A percentile compares a stretch with the other conserved stretches of the same genome.
Evolutionary conservation across 53 echinoderm and acorn worm species (phyloP).

Genomic region (Paelopatides confundens): DNA sequence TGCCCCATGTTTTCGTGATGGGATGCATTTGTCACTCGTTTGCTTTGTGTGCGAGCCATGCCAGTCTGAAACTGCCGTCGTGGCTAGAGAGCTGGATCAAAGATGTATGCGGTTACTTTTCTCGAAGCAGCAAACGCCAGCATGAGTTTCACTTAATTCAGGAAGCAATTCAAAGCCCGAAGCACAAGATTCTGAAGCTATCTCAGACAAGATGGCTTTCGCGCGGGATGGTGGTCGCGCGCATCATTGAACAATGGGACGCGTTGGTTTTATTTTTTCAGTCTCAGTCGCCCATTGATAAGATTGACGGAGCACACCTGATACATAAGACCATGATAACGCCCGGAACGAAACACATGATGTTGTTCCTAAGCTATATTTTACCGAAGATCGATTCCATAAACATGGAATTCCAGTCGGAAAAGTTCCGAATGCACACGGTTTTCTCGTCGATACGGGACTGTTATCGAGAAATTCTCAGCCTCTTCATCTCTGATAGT

Average conservation of each 20-base stretch:
- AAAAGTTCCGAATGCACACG: neutral
- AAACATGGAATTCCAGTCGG: slow-evolving; percentile 5
- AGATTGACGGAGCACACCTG: neutral
- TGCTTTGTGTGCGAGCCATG: neutral
- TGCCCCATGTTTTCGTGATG: neutral
- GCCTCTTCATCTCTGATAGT: neutral
- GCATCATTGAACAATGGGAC: neutral
- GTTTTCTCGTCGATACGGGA: neutral
- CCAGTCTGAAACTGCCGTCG: neutral
- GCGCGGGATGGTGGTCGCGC: neutral
- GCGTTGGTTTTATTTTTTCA: neutral
- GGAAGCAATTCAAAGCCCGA: neutral
- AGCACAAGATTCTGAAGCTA: neutral
- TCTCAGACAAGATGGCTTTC: neutral
- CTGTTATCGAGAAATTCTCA: neutral
- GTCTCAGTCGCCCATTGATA: neutral
- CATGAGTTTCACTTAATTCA: neutral
- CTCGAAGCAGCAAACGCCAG: neutral
- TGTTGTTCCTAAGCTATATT: neutral
- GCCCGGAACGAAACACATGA: slow-evolving; percentile 10
- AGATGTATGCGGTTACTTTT: neutral
- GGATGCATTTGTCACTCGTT: neutral
- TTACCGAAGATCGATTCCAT: neutral
- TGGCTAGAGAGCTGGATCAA: neutral
- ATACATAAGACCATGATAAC: neutral